phyloP scores from a whole-genome alignment of 2,888 invertebrate genomes.

The Proisotoma minuta region DNA sequence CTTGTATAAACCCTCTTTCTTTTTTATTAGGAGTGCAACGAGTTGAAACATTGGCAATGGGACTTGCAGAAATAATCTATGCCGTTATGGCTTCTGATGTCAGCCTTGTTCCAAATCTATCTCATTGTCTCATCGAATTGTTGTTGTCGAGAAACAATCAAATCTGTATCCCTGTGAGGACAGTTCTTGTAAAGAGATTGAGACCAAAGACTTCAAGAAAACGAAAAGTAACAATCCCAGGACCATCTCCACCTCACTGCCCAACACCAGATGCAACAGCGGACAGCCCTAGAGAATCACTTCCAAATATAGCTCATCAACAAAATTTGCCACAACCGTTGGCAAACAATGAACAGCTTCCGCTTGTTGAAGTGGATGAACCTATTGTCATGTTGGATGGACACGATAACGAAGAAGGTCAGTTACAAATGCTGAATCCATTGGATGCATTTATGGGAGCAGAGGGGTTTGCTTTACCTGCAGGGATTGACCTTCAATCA shows the following conservation, averaged over 20 bases:
- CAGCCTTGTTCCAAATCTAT: conserved; percentile 36
- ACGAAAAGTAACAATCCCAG: conserved; percentile 42
- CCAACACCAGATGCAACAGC: conserved; percentile 41
- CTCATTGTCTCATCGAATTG: conserved; percentile 39
- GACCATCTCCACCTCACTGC: conserved; percentile 45
- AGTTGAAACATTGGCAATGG: conserved; percentile 44
- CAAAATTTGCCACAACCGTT: conserved; percentile 4
- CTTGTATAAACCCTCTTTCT: too few species aligned
- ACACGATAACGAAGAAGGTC: conserved; percentile 15
- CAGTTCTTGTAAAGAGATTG: conserved; percentile 41
- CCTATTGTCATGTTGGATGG: conserved; percentile 46
- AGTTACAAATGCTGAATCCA: conserved; percentile 42
- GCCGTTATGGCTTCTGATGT: conserved; percentile 44
- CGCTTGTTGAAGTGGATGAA: conserved; percentile 46
- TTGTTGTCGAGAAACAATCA: conserved; percentile 40
- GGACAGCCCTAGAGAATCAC: conserved; percentile 40
- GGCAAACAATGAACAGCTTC: conserved; percentile 24
- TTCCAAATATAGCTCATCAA: conserved; percentile 6
- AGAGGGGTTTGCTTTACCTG: conserved; percentile 43
- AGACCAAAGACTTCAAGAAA: conserved; percentile 43
- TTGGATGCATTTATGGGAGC: conserved; percentile 46
- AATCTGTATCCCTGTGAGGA: conserved; percentile 43
- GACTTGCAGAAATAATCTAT: conserved; percentile 45
- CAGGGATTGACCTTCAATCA: conserved; percentile 73
- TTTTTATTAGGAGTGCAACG: conserved; percentile 47